These are phyloP conservation scores for Cancer borealis DNA, from an alignment of 2,888 invertebrate genomes.

Conservation along the genomic window DNA sequence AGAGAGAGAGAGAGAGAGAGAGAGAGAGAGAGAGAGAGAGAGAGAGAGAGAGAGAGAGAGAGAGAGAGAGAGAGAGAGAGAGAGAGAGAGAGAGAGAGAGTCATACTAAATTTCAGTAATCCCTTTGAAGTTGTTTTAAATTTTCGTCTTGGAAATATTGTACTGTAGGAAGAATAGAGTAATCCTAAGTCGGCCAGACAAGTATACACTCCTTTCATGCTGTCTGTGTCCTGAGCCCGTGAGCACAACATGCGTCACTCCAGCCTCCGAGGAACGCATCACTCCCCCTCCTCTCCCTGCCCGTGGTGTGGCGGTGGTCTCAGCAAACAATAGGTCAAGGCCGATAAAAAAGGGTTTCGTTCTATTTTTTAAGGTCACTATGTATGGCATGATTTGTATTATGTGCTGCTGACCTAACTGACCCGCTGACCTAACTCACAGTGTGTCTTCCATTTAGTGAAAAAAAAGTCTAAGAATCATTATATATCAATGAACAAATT, in stretches of 20 bases:
- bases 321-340: neutral
- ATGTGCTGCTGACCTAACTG: too few relatives aligned
- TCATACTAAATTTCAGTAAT: neutral
- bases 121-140: neutral
- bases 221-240: neutral
- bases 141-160: neutral
- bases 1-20: too few relatives aligned
- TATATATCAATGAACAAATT: neutral
- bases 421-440: neutral
- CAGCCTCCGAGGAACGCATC: neutral
- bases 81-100: neutral
- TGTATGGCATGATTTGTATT: neutral
- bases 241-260: neutral
- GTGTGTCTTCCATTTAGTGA: neutral
- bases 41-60: too few relatives aligned
- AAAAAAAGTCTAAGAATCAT: neutral
- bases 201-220: neutral
- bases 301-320: neutral
- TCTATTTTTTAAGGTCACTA: neutral
- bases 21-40: too few relatives aligned
- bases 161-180: neutral
- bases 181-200: neutral
- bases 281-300: neutral
- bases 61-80: slow-evolving; percentile 37
- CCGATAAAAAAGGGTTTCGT: neutral